phyloP scores from a whole-genome alignment of 2,888 invertebrate genomes.

The Pegoplata infirma region DNA sequence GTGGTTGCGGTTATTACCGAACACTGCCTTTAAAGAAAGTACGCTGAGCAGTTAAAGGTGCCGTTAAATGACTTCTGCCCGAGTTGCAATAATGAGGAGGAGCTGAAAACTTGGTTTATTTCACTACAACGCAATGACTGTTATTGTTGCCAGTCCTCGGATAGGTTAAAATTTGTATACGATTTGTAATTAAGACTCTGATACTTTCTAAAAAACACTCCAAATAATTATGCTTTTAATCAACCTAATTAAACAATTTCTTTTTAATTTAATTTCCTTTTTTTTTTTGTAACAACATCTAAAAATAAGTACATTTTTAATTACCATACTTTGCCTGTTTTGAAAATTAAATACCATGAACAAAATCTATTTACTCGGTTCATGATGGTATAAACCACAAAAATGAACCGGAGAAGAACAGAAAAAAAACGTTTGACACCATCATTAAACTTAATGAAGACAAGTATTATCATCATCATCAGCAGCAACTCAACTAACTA shows the following conservation, averaged over 20 bases:
- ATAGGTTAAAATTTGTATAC: too few relatives aligned
- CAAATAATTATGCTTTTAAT: not conserved
- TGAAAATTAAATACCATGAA: constrained; percentile 18
- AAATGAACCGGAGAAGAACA: not conserved
- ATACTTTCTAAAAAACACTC: too few relatives aligned
- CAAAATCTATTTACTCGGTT: constrained; percentile 28
- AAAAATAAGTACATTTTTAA: constrained; percentile 37
- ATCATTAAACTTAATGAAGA: constrained; percentile 75
- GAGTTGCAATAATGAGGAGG: too few relatives aligned
- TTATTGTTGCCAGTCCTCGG: too few relatives aligned
- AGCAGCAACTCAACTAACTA: too few relatives aligned
- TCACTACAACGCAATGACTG: too few relatives aligned
- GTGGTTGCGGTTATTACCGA: too few relatives aligned
- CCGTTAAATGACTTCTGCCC: too few relatives aligned
- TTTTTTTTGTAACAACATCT: constrained; percentile 16
- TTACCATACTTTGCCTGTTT: not conserved
- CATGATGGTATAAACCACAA: constrained; percentile 18
- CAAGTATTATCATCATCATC: constrained; percentile 57
- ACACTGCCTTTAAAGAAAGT: too few relatives aligned
- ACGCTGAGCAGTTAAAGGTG: too few relatives aligned
- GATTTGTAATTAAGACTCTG: too few relatives aligned
- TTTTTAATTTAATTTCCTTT: constrained; percentile 19
- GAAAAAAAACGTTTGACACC: constrained; percentile 47
- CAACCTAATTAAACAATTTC: constrained; percentile 25
- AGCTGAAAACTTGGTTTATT: too few relatives aligned